Conservation (phyloP, 2,888 invertebrate genomes). For the Graphium colonna region DNA sequence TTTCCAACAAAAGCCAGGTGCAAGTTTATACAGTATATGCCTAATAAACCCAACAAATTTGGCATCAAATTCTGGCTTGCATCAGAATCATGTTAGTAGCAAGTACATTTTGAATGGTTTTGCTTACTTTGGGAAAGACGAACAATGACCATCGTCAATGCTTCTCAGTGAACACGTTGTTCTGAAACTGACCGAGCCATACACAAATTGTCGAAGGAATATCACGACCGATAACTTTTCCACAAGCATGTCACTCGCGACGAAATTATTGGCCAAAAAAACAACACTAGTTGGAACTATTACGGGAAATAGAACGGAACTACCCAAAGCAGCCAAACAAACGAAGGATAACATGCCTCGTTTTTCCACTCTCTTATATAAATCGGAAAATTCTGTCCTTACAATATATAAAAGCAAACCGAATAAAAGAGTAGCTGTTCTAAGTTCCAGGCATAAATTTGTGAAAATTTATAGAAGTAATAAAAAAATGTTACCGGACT, state of each 20-base stretch:
- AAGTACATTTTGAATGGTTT: too few relatives aligned
- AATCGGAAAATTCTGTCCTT: background rate
- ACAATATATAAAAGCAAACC: conserved; percentile 3
- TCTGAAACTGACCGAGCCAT: too few relatives aligned
- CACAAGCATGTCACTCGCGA: too few relatives aligned
- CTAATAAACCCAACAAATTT: too few relatives aligned
- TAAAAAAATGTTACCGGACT: conserved; percentile 1
- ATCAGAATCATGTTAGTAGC: too few relatives aligned
- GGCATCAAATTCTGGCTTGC: too few relatives aligned
- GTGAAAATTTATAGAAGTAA: conserved; percentile 1
- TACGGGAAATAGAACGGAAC: too few relatives aligned
- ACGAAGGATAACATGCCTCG: background rate
- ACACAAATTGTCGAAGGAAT: background rate
- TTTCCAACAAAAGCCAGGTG: too few relatives aligned
- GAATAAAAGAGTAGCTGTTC: conserved; percentile 1
- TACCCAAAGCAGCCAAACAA: too few relatives aligned
- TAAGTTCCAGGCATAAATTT: background rate
- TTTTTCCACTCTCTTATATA: background rate
- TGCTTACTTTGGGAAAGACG: background rate
- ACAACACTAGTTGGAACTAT: too few relatives aligned
- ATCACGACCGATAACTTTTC: conserved; percentile 2
- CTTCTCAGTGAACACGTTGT: background rate
- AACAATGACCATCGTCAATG: background rate
- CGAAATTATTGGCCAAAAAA: conserved; percentile 1
- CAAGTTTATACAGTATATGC: too few relatives aligned